Conservation (phyloP, 2,888 invertebrate genomes). For the Therioaphis trifolii region DNA sequence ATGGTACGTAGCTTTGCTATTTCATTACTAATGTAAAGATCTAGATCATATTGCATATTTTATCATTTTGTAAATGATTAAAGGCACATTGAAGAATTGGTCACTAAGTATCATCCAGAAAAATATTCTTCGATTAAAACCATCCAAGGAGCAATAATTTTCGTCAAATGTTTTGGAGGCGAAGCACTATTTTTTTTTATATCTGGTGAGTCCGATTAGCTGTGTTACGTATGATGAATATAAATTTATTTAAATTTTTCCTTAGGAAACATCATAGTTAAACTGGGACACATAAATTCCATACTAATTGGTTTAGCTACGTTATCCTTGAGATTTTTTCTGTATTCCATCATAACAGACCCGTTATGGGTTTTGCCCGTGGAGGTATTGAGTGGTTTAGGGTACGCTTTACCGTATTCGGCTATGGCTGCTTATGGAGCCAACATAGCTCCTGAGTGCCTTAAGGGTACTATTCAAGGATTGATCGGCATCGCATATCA, state of each 20-base stretch:
- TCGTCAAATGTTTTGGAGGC: constrained; percentile 79
- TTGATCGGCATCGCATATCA: constrained; percentile 88
- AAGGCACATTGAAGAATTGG: constrained; percentile 77
- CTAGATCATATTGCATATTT: too few species aligned
- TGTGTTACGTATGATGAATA: too few species aligned
- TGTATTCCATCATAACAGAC: constrained; percentile 82
- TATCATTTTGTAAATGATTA: too few species aligned
- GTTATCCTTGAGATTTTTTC: constrained; percentile 82
- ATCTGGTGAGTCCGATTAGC: constrained; percentile 27
- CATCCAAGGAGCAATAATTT: constrained; percentile 79
- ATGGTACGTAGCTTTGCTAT: neutral
- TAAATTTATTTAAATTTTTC: too few species aligned
- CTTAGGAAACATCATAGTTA: constrained; percentile 77
- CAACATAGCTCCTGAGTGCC: constrained; percentile 83
- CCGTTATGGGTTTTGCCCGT: constrained; percentile 88
- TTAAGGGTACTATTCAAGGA: constrained; percentile 89
- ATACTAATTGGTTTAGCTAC: constrained; percentile 85
- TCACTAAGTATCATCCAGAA: constrained; percentile 68
- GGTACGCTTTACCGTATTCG: constrained; percentile 88
- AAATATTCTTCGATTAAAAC: constrained; percentile 75
- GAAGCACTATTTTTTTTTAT: constrained; percentile 30
- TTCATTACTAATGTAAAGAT: too few species aligned
- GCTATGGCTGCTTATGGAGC: constrained; percentile 90
- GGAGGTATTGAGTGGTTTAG: constrained; percentile 87
- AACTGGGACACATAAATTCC: constrained; percentile 82